Evolutionary conservation across 92 coral and sea anemone species (phyloP).

Genomic region (Umimayanthus chanpuru): DNA sequence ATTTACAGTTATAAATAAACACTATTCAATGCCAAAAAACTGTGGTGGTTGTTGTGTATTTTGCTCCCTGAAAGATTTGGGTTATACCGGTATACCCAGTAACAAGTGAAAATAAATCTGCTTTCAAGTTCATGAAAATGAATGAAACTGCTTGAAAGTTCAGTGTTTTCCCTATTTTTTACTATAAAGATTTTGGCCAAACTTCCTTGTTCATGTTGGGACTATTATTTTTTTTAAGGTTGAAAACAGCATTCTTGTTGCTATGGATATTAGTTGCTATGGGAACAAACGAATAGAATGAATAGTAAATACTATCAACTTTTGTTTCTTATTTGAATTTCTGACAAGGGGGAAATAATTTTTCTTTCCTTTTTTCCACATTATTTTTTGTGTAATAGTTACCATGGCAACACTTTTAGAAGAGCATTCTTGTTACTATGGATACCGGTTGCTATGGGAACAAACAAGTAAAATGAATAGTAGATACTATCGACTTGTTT

Average conservation of each 20-base stretch:
- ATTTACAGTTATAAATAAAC: conserved; percentile 19
- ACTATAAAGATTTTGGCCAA: conserved; percentile 3
- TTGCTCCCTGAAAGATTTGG: conserved; percentile 6
- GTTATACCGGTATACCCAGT: not conserved
- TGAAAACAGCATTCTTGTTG: conserved; percentile 29
- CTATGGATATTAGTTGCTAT: conserved; percentile 40
- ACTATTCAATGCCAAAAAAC: conserved; percentile 18
- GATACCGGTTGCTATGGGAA: too few relatives aligned
- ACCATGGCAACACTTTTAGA: too few relatives aligned
- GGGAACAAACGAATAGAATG: conserved; percentile 26
- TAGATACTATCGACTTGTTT: too few relatives aligned
- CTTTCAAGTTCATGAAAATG: conserved; percentile 11
- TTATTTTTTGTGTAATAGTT: not conserved
- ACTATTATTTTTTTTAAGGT: conserved; percentile 28
- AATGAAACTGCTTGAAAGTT: conserved; percentile 38
- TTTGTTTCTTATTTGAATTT: not conserved
- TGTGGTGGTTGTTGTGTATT: conserved; percentile 23
- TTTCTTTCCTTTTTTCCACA: not conserved
- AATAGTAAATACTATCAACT: conserved; percentile 19
- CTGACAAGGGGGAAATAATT: not conserved
- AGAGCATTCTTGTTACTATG: too few relatives aligned
- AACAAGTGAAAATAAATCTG: not conserved
- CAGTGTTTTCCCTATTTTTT: conserved; percentile 22
- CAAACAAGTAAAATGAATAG: too few relatives aligned
- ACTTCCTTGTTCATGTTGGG: not conserved